phyloP scores from a whole-genome alignment of 92 coral and sea anemone genomes.

The Siderastrea radians region DNA sequence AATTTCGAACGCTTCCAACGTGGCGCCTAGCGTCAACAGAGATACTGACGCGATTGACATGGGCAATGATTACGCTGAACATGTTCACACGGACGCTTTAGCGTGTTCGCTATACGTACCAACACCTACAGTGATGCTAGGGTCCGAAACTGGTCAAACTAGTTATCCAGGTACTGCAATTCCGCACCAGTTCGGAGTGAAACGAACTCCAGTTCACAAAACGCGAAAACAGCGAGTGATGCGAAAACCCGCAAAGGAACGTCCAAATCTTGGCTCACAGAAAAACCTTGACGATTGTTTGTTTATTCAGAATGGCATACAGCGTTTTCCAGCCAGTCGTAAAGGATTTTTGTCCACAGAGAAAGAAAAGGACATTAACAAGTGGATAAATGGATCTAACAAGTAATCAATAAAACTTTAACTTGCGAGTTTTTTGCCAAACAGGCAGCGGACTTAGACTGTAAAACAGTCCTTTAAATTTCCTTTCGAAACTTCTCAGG shows the following conservation, averaged over 20 bases:
- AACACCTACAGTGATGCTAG: slow-evolving; percentile 30
- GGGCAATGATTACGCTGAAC: not conserved
- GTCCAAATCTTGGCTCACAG: slow-evolving; percentile 1
- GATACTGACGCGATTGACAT: not conserved
- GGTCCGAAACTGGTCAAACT: not conserved
- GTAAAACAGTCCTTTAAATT: too few species aligned
- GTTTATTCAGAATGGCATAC: slow-evolving; percentile 75
- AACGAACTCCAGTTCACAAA: slow-evolving; percentile 4
- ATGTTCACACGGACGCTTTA: not conserved
- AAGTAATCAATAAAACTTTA: not conserved
- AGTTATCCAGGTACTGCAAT: not conserved
- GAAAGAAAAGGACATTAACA: slow-evolving; percentile 42
- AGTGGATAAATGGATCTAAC: slow-evolving; percentile 35
- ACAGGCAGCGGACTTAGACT: too few species aligned
- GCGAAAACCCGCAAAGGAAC: slow-evolving; percentile 7
- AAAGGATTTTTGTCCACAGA: slow-evolving; percentile 37
- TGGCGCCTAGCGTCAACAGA: not conserved
- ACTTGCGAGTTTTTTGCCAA: too few species aligned
- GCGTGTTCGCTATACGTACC: slow-evolving; percentile 18
- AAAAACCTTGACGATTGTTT: slow-evolving; percentile 58
- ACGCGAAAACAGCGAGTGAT: not conserved
- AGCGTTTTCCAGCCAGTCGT: slow-evolving; percentile 29
- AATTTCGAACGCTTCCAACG: slow-evolving; percentile 13
- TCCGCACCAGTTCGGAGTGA: not conserved
- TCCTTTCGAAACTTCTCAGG: too few species aligned